Evolutionary conservation across 2,888 invertebrate genomes (phyloP), one percentile per base, ranked within the genome.

Genomic region (Diloba caeruleocephala): DNA sequence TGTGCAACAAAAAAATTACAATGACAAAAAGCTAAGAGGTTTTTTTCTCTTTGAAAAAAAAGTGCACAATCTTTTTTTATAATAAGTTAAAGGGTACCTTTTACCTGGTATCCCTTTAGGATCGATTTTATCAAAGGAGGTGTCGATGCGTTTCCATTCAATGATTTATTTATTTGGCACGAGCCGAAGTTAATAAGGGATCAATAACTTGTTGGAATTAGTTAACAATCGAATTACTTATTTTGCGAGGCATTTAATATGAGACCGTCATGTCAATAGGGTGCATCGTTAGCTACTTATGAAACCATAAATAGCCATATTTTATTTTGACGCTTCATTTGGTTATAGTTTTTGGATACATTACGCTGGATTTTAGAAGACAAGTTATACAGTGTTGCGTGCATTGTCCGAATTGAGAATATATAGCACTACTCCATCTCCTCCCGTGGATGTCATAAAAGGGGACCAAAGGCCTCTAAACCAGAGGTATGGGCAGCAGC

Each of bases 121-220:
- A 77, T 76, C 75, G 62, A 79, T 70, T 61, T 36, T 45, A 62
- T 76, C 74, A 76, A 80, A 75, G 44, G 72, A 75, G 53, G 78
- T 69, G 78, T 78, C 62, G 65, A 71, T 56, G 39, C 59, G 29
- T 63, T 64, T 42, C 38, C 51, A 58, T 69, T 44, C 33, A 71
- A 52, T 51, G 26, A 46, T 45, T 55, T 66, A 44, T 26, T 51
- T 41, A 29, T 25, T 45, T 39, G 74, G 73, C 81, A 82, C 81
- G 81, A 59, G 81, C 49, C 62, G 15, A 44, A 41, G 32, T 45
- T 52, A 58, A 59, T 66, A 60, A 45, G 29, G 52, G 36, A 71
- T 71, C 67, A 37, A 71, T 70, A n/a, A 57, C 32, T 17, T 17
- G 44, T 49, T 33, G 14, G 12, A 21, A 21, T 10, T 25, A 12